These are phyloP conservation scores for Drosophila punjabiensis DNA, from an alignment of 1,140 invertebrate species.

Conservation along the genomic window DNA sequence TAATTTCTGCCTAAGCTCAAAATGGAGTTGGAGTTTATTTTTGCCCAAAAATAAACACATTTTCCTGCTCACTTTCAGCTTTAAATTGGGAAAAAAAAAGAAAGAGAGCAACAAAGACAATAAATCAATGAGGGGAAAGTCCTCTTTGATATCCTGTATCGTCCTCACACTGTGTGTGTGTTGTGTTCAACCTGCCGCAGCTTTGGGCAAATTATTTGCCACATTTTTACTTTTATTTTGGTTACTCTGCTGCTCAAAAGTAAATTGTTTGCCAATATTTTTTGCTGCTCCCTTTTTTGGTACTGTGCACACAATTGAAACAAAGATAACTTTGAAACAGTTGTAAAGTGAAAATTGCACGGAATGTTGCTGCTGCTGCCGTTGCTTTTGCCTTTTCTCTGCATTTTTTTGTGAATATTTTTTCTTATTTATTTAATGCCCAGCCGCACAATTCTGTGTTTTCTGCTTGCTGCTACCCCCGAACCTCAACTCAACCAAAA, in stretches of 20 bases:
- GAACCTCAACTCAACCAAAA: constrained; percentile 26
- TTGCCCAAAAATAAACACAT: constrained; percentile 34
- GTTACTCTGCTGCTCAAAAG: constrained; percentile 55
- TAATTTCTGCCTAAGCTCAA: constrained; percentile 56
- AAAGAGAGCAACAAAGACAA: constrained; percentile 50
- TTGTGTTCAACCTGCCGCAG: constrained; percentile 71
- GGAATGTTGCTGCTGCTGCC: constrained; percentile 69
- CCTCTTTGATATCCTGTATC: constrained; percentile 70
- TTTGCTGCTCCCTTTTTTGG: constrained; percentile 56
- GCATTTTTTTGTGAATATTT: constrained; percentile 43
- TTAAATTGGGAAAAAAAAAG: constrained; percentile 45
- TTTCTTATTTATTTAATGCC: constrained; percentile 82
- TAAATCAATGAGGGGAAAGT: constrained; percentile 76
- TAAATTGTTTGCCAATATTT: constrained; percentile 85
- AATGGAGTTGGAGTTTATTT: constrained; percentile 31
- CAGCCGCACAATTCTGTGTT: constrained; percentile 55
- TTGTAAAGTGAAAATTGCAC: constrained; percentile 84
- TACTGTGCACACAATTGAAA: constrained; percentile 75
- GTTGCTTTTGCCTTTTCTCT: constrained; percentile 33
- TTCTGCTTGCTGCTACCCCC: constrained; percentile 24
- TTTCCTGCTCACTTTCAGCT: constrained; percentile 25
- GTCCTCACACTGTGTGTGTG: too few species aligned
- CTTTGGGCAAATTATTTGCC: constrained; percentile 84
- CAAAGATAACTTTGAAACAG: constrained; percentile 85
- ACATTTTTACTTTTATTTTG: constrained; percentile 71